These are phyloP conservation scores for Callorhinus ursinus DNA, from an alignment of 2,113 vertebrate genomes.

Conservation along the genomic window DNA sequence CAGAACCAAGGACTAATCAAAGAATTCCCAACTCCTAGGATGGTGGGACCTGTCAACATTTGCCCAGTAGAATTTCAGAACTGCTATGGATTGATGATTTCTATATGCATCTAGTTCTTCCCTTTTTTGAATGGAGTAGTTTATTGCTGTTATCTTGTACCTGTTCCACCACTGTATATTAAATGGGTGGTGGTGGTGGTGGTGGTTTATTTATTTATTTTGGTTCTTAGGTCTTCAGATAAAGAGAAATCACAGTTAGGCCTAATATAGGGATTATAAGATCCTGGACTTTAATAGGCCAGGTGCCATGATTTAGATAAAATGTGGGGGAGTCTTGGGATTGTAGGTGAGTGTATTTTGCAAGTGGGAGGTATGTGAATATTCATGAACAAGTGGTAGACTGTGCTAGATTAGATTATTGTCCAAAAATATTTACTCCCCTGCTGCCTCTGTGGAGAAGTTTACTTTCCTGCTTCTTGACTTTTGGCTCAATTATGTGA, in stretches of 20 bases:
- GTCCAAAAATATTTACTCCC: background rate
- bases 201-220: background rate
- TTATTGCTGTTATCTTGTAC: background rate
- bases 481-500: background rate
- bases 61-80: slow-evolving; percentile 42
- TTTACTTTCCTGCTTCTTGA: background rate
- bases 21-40: background rate
- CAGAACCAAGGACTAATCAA: background rate
- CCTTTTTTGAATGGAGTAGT: background rate
- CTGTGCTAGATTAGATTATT: background rate
- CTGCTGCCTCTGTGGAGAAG: background rate
- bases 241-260: slow-evolving; percentile 7
- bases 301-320: slow-evolving; percentile 15
- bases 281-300: background rate
- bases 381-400: slow-evolving; percentile 34
- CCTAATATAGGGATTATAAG: background rate
- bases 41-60: background rate
- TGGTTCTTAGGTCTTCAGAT: background rate
- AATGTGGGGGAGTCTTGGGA: background rate
- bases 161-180: background rate
- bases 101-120: background rate
- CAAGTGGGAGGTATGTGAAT: background rate
- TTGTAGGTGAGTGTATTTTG: background rate
- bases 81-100: background rate
- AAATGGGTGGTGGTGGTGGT: background rate